Evolutionary conservation across 2,113 vertebrate genomes (phyloP), one percentile per base, ranked within the genome.

Genomic region (Lamprotornis superbus): DNA sequence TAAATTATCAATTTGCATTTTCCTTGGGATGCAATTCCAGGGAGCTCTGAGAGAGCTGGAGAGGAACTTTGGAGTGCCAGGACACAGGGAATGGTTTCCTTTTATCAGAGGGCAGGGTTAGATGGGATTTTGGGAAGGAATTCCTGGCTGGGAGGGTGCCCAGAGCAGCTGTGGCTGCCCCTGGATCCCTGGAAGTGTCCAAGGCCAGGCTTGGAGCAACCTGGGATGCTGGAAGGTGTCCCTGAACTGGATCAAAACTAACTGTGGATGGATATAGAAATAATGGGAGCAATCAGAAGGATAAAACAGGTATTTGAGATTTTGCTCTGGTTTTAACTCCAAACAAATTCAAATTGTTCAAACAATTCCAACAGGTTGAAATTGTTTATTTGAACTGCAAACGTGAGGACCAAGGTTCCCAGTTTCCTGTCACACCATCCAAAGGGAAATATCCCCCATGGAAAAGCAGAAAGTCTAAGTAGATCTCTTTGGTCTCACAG

Each of bases 401-500:
- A 77, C 14, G 89, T 64, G 64, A 49, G 96, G 90, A 83, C 52
- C 57, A 71, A 87, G 94, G 95, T 86, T 64, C 60, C 86, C 87
- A 73, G 85, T 63, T 91, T 83, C 95, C 95, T 94, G 95, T 97
- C 95, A 55, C 61, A 84, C 44, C 92, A 76, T 97, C 94, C 94
- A 78, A 94, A 97, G 95, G 97, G 96, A 97, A 97, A 95, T 90
- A 95, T 96, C 95, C 40, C 89, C 95, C 31, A 91, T 91, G 96
- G 96, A 95, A 97, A 97, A 98, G 80, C 97, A 97, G 96, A 97
- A 94, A 97, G 95, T 94, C 98, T 97, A 95, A 98, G 97, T 95
- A 97, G 97, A 98, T 98, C 96, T 98, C 97, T 97, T 98, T 97
- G 98, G 98, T 98, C 98, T 98, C 97, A 84, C 97, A 97, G 96